Conservation (phyloP, 2,797 vertebrate species). For the Caiman crocodilus region DNA sequence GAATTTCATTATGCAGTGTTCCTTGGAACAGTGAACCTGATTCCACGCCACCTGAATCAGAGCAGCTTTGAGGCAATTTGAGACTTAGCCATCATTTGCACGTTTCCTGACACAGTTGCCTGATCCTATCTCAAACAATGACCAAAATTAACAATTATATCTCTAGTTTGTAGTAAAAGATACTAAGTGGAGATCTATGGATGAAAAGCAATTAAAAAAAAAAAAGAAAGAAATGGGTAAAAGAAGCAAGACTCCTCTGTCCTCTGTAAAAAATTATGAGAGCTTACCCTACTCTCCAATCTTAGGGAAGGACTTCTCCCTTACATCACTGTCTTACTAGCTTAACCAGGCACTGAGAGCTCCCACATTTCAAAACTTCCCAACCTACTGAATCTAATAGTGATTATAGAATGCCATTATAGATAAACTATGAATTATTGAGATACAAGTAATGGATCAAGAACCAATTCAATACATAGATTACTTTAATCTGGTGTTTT, state of each 20-base stretch:
- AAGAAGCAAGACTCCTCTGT: neutral
- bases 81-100: conserved; percentile 74
- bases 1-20: conserved; percentile 84
- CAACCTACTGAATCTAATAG: neutral
- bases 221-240: neutral
- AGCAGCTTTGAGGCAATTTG: conserved; percentile 71
- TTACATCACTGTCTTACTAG: neutral
- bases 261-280: neutral
- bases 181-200: conserved; percentile 21
- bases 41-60: conserved; percentile 75
- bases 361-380: neutral
- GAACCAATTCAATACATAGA: conserved; percentile 69
- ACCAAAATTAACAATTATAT: conserved; percentile 53
- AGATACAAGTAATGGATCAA: conserved; percentile 62
- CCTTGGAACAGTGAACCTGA: conserved; percentile 78
- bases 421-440: conserved; percentile 39
- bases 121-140: conserved; percentile 59
- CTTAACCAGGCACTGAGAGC: neutral
- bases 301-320: neutral
- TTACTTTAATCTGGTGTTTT: conserved; percentile 14
- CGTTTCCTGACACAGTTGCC: conserved; percentile 69
- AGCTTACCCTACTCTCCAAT: neutral
- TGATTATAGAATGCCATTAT: neutral
- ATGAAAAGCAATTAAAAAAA: conserved; percentile 34
- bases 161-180: conserved; percentile 18